These are phyloP conservation scores for Vombatus ursinus DNA, from an alignment of 2,113 vertebrate genomes.

Conservation along the genomic window DNA sequence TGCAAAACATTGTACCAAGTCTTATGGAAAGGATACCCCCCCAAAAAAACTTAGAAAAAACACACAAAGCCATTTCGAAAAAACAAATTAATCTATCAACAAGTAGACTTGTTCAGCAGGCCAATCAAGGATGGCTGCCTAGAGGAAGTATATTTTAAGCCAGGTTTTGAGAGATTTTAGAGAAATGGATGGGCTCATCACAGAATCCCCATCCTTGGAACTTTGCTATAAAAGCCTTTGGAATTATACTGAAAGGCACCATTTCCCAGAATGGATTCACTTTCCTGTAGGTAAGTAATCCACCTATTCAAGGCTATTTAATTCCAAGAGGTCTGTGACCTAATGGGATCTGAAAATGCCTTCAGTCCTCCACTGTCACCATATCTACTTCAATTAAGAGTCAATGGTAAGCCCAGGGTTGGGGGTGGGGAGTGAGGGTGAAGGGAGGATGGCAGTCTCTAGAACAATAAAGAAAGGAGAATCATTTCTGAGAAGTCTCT, in stretches of 20 bases:
- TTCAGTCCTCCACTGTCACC: not conserved
- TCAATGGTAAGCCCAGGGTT: not conserved
- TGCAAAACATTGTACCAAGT: not conserved
- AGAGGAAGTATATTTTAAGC: too few relatives aligned
- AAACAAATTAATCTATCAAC: not conserved
- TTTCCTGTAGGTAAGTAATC: not conserved
- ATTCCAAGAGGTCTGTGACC: not conserved
- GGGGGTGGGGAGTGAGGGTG: too few relatives aligned
- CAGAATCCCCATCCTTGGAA: too few relatives aligned
- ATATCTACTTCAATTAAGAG: not conserved
- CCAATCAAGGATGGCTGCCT: not conserved
- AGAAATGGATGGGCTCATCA: too few relatives aligned
- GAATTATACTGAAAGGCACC: too few relatives aligned
- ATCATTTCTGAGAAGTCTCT: not conserved
- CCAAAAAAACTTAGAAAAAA: not conserved
- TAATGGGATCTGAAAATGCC: not conserved
- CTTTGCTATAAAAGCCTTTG: too few relatives aligned
- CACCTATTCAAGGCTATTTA: not conserved
- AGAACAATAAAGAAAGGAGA: not conserved
- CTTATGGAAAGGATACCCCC: not conserved
- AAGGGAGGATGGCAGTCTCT: not conserved
- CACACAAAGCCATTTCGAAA: too few relatives aligned
- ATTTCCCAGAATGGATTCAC: not conserved
- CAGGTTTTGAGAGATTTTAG: too few relatives aligned
- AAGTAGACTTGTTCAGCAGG: not conserved